Percentiles rank a stretch among this genome's conserved stretches.
Conservation (phyloP, 2,113 vertebrate genomes). For the Grallaria varia region DNA sequence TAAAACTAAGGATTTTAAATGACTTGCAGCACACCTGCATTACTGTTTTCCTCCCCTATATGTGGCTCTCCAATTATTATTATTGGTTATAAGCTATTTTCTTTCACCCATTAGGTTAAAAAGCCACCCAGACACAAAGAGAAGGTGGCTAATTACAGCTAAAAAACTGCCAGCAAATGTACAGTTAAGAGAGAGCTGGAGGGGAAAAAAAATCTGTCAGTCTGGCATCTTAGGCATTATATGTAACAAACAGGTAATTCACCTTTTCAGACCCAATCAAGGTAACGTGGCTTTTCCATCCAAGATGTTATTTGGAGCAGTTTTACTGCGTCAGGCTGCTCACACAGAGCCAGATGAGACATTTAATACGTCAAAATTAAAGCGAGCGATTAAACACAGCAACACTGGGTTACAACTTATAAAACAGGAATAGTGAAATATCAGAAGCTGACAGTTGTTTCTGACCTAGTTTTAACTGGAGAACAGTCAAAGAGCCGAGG, state of each 20-base stretch:
- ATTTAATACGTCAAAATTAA: background rate
- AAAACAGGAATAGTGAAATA: constrained; percentile 22
- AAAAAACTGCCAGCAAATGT: background rate
- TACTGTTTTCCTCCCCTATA: background rate
- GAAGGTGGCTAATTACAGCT: background rate
- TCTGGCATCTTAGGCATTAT: background rate
- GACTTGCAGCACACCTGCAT: background rate
- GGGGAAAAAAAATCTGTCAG: background rate
- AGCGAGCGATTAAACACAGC: background rate
- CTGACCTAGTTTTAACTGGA: constrained; percentile 65
- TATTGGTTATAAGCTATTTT: background rate
- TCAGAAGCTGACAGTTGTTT: constrained; percentile 37
- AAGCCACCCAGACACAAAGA: background rate
- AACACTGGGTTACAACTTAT: background rate
- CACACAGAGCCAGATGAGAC: background rate
- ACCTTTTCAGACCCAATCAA: background rate
- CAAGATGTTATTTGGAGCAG: background rate
- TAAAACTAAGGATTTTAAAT: background rate
- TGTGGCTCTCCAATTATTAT: background rate
- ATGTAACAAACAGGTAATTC: background rate
- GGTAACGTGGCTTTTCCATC: background rate
- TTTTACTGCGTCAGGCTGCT: background rate
- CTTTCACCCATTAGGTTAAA: background rate
- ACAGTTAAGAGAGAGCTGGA: background rate
- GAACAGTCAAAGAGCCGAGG: constrained; percentile 44